Conservation (phyloP, 1,140 invertebrate genomes). For the Andrena cerasifolii region DNA sequence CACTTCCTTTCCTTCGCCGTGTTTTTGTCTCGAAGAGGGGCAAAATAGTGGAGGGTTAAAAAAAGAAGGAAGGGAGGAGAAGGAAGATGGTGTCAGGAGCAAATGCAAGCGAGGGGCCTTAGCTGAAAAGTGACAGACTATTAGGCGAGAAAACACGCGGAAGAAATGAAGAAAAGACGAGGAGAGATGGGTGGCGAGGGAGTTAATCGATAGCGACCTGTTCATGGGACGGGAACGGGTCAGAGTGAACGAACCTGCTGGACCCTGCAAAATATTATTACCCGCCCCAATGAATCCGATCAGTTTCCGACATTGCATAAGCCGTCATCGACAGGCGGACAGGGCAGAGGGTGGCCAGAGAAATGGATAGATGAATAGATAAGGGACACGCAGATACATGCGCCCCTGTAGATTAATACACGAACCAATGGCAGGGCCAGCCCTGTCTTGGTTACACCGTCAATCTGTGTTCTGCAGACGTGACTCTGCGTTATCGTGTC, state of each 20-base stretch:
- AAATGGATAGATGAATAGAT: slow-evolving; percentile 47
- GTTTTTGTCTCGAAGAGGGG: no score
- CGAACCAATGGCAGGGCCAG: background rate
- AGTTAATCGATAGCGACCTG: slow-evolving; percentile 73
- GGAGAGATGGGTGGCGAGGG: background rate
- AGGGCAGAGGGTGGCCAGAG: slow-evolving; percentile 16
- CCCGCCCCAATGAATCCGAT: slow-evolving; percentile 76
- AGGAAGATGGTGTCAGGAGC: slow-evolving; percentile 23
- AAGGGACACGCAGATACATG: slow-evolving; percentile 33
- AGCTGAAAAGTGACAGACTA: slow-evolving; percentile 36
- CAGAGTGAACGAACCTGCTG: slow-evolving; percentile 77
- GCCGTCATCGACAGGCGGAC: slow-evolving; percentile 69
- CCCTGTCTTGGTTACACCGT: background rate
- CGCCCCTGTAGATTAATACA: slow-evolving; percentile 18
- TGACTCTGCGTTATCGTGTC: no score
- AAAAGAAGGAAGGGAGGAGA: background rate
- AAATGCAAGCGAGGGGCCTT: slow-evolving; percentile 9
- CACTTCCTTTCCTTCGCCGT: no score
- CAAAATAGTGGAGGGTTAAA: no score
- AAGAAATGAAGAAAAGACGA: slow-evolving; percentile 34
- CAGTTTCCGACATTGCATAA: slow-evolving; percentile 78
- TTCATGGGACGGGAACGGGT: slow-evolving; percentile 68
- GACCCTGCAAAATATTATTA: slow-evolving; percentile 80
- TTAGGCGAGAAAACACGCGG: slow-evolving; percentile 41
- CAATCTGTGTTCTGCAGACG: background rate